These are phyloP conservation scores for Hormaphis cornu DNA, from an alignment of 1,140 invertebrate genomes.

Conservation along the genomic window DNA sequence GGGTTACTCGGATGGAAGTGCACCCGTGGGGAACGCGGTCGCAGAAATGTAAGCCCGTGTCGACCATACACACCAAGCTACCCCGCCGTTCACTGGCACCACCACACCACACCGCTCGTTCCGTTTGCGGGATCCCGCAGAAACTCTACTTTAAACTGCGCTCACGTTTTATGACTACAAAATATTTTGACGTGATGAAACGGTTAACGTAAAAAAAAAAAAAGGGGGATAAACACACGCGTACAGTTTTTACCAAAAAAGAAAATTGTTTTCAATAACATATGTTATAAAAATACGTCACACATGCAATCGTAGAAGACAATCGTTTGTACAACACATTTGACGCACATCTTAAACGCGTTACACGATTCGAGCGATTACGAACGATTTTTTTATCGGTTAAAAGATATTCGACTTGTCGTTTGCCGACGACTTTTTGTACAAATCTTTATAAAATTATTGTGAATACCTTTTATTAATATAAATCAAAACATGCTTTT, in stretches of 20 bases:
- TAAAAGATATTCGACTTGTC: too few species aligned
- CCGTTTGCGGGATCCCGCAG: not conserved
- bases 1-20: slow-evolving; percentile 14
- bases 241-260: not conserved
- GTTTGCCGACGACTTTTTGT: too few species aligned
- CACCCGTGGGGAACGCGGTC: slow-evolving; percentile 22
- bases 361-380: too few species aligned
- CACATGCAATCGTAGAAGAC: too few species aligned
- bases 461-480: too few species aligned
- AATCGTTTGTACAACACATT: too few species aligned
- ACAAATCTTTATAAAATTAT: too few species aligned
- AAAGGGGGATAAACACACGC: not conserved
- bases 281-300: too few species aligned
- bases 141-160: slow-evolving; percentile 15
- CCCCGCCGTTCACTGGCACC: not conserved
- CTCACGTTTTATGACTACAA: not conserved
- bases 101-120: not conserved
- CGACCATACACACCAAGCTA: slow-evolving; percentile 15
- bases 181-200: not conserved
- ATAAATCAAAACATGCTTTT: too few species aligned
- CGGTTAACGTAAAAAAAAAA: not conserved
- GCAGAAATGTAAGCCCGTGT: slow-evolving; percentile 22
- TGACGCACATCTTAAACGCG: too few species aligned
- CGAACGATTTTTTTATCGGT: too few species aligned
- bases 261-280: too few species aligned